Conservation (phyloP, 2,888 invertebrate genomes). For the Ichneumoninae sp. region DNA sequence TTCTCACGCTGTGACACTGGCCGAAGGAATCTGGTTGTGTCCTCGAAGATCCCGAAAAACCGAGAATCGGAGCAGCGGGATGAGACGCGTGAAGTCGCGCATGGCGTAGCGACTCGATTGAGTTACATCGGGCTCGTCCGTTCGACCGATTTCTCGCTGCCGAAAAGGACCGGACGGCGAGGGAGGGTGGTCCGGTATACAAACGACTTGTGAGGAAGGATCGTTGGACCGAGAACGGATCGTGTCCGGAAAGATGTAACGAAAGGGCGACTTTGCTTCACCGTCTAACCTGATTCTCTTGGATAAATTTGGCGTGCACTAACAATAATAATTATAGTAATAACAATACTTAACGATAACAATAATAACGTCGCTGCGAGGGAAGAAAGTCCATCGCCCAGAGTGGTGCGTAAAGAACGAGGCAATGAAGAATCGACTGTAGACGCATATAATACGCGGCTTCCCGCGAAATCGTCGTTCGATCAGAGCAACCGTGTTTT, state of each 20-base stretch:
- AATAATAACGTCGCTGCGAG: background rate
- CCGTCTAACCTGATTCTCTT: conserved; percentile 16
- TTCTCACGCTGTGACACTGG: background rate
- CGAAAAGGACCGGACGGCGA: background rate
- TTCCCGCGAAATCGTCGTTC: conserved; percentile 28
- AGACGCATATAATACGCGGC: background rate
- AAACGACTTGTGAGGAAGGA: background rate
- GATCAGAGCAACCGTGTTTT: background rate
- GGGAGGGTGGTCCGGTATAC: background rate
- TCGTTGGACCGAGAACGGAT: background rate
- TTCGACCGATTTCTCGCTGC: background rate
- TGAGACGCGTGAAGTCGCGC: background rate
- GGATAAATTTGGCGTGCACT: background rate
- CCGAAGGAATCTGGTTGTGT: background rate
- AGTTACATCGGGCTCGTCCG: background rate
- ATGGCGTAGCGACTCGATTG: background rate
- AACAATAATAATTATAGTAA: background rate
- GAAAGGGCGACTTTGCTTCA: conserved; percentile 28
- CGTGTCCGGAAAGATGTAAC: conserved; percentile 58
- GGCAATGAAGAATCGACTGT: background rate
- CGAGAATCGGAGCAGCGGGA: background rate
- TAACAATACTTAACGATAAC: background rate
- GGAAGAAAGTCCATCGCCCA: background rate
- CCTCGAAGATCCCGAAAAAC: too few species aligned
- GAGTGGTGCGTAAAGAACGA: background rate